Conservation (phyloP, 2,113 vertebrate genomes). For the Gopherus flavomarginatus region DNA sequence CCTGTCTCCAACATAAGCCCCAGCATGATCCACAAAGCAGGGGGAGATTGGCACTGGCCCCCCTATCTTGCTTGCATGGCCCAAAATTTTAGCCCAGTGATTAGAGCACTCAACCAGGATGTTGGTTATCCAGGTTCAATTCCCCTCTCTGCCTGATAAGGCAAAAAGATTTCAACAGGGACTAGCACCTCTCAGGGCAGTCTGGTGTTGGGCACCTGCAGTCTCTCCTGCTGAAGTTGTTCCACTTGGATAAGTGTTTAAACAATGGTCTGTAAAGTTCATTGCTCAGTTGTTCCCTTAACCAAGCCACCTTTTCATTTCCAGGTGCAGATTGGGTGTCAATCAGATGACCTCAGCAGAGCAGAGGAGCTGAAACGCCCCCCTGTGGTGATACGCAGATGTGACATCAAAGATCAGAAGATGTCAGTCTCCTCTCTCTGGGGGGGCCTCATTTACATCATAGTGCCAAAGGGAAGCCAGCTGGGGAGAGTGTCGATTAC, state of each 20-base stretch:
- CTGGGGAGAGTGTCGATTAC: constrained; percentile 68
- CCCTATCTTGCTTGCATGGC: background rate
- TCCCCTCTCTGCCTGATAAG: background rate
- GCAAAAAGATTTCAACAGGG: background rate
- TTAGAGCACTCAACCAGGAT: background rate
- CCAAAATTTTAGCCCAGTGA: background rate
- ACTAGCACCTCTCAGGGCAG: background rate
- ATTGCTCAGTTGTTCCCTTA: background rate
- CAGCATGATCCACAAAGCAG: background rate
- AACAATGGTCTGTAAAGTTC: background rate
- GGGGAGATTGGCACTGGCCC: background rate
- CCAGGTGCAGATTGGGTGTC: constrained; percentile 81
- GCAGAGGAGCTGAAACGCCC: constrained; percentile 68
- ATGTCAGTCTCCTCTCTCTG: constrained; percentile 72
- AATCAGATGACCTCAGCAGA: constrained; percentile 69
- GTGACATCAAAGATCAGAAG: constrained; percentile 45
- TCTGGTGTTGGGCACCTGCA: background rate
- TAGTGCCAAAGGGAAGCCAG: constrained; percentile 62
- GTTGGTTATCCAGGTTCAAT: background rate
- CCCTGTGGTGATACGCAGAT: constrained; percentile 64
- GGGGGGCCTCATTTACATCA: constrained; percentile 80
- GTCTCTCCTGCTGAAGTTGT: background rate
- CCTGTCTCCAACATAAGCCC: background rate
- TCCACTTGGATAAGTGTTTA: background rate
- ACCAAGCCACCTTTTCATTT: background rate